Conservation (phyloP, 2,113 vertebrate species). For the Deroptyus accipitrinus region DNA sequence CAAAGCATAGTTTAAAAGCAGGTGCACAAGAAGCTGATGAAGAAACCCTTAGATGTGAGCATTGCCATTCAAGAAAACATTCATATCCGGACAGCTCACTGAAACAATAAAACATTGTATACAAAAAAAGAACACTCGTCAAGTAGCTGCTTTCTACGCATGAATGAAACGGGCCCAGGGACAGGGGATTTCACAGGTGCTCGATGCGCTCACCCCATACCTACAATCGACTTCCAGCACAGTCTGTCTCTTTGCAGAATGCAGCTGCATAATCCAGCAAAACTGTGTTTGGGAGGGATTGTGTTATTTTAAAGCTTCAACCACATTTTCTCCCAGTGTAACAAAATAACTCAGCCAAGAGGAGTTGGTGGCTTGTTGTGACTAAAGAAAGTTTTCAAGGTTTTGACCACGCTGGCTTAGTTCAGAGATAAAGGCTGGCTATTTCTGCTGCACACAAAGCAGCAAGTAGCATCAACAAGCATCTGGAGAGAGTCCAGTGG, state of each 20-base stretch:
- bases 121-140: neutral
- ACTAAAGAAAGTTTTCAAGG: neutral
- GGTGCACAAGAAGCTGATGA: neutral
- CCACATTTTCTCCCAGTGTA: neutral
- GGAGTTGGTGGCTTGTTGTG: neutral
- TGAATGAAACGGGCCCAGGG: neutral
- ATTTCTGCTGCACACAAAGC: neutral
- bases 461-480: neutral
- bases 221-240: neutral
- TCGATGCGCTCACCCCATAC: neutral
- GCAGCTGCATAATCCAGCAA: neutral
- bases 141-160: neutral
- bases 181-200: neutral
- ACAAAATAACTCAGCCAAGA: neutral
- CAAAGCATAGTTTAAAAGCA: neutral
- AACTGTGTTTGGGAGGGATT: neutral
- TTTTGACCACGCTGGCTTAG: neutral
- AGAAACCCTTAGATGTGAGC: neutral
- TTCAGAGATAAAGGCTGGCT: neutral
- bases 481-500: neutral
- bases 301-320: neutral
- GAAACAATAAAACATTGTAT: neutral
- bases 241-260: neutral
- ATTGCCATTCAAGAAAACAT: neutral
- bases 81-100: slow-evolving; percentile 10